Percentiles rank a stretch among this genome's conserved stretches.
Evolutionary conservation across 2,888 invertebrate species (phyloP).

Genomic region (Pollenia labialis): DNA sequence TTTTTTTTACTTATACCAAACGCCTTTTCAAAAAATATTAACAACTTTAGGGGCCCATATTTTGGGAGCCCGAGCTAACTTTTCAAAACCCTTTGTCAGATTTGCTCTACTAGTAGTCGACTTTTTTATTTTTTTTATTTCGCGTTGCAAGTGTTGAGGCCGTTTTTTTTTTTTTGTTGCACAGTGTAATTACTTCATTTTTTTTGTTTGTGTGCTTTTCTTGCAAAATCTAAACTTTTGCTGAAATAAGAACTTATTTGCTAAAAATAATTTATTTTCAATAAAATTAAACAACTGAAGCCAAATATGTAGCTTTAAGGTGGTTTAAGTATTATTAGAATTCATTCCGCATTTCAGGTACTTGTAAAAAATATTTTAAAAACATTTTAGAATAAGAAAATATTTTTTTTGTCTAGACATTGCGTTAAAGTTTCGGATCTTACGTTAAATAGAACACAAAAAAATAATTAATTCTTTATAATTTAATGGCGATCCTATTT

Average conservation of each 20-base stretch:
- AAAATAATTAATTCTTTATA: too few relatives aligned
- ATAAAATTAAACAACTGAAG: constrained; percentile 31
- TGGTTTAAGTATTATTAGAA: background rate
- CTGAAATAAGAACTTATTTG: constrained; percentile 58
- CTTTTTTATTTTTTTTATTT: too few relatives aligned
- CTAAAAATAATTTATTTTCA: constrained; percentile 46
- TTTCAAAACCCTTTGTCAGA: too few relatives aligned
- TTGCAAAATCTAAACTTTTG: constrained; percentile 39
- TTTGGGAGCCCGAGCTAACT: too few relatives aligned
- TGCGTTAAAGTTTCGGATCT: background rate
- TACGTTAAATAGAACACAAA: too few relatives aligned
- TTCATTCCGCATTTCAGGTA: background rate
- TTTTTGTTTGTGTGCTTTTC: constrained; percentile 11
- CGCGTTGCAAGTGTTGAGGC: too few relatives aligned
- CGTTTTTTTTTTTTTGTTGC: too few relatives aligned
- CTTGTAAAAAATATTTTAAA: constrained; percentile 16
- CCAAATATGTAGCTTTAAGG: constrained; percentile 56
- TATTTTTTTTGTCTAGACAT: constrained; percentile 40
- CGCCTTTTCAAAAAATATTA: too few relatives aligned
- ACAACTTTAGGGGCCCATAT: too few relatives aligned
- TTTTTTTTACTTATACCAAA: too few relatives aligned
- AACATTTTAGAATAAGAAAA: background rate
- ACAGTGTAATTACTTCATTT: constrained; percentile 69
- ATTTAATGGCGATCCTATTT: too few relatives aligned
- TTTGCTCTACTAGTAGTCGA: too few relatives aligned